Evolutionary conservation across 2,888 invertebrate genomes (phyloP).

Genomic region (Pyrrhosoma nymphula): DNA sequence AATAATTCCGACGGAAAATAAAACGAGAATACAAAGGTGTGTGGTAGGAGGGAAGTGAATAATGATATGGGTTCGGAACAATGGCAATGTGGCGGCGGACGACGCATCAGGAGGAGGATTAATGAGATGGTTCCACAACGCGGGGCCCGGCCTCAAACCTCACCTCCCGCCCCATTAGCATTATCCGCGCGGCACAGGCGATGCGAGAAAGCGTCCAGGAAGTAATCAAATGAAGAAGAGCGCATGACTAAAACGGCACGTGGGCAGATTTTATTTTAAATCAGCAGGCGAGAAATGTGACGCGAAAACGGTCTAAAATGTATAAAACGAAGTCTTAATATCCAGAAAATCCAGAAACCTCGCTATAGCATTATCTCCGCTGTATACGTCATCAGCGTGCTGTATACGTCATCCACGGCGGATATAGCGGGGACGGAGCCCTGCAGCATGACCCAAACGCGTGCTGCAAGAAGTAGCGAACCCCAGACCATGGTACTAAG

Average conservation of each 20-base stretch:
- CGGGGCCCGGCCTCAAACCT: neutral
- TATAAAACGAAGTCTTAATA: neutral
- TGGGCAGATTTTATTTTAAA: neutral
- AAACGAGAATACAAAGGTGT: neutral
- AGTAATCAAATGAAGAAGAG: constrained; percentile 18
- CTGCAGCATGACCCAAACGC: too few species aligned
- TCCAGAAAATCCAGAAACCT: too few species aligned
- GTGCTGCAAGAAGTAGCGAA: too few species aligned
- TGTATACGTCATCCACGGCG: too few species aligned
- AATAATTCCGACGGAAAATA: neutral
- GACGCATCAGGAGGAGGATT: neutral
- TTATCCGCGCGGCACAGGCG: neutral
- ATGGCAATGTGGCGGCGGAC: neutral
- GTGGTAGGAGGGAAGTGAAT: neutral
- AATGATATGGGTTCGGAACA: neutral
- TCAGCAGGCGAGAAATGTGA: neutral
- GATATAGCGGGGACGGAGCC: too few species aligned
- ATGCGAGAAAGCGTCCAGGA: neutral
- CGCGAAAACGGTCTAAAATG: neutral
- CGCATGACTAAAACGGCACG: constrained; percentile 23
- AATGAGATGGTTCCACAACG: constrained; percentile 10
- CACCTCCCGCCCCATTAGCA: neutral
- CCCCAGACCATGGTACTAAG: too few species aligned
- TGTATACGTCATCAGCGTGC: too few species aligned
- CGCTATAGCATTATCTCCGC: too few species aligned